A percentile compares a stretch with the other conserved stretches of the same genome.
Conservation (phyloP, 2,113 vertebrate species). For the Zosterops borbonicus region DNA sequence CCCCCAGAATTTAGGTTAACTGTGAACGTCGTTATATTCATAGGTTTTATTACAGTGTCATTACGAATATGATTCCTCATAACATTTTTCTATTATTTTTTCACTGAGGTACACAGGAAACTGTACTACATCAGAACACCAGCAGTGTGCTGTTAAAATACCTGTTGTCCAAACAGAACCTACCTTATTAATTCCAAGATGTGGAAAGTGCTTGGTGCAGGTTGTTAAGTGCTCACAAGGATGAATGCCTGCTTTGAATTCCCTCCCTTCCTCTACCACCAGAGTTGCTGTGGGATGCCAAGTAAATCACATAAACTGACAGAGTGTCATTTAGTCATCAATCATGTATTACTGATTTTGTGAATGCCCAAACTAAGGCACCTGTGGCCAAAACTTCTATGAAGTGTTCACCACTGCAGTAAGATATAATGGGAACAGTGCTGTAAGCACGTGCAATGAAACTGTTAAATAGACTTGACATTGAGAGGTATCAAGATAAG, state of each 20-base stretch:
- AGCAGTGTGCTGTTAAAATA: background rate
- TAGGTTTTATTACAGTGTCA: background rate
- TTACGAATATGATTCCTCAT: background rate
- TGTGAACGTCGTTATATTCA: background rate
- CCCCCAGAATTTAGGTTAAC: rapidly evolving
- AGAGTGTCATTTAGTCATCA: background rate
- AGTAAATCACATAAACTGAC: background rate
- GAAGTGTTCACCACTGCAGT: background rate
- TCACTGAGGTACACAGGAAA: background rate
- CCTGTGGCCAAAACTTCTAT: background rate
- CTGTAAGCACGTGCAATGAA: background rate
- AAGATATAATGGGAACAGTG: background rate
- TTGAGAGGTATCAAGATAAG: background rate
- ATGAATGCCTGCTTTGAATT: background rate
- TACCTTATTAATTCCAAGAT: background rate
- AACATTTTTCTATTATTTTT: background rate
- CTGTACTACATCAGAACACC: background rate
- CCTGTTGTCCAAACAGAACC: background rate
- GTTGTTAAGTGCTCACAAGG: background rate
- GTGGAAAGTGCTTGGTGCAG: background rate
- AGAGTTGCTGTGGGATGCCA: background rate
- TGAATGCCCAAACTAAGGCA: background rate
- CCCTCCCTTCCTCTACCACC: background rate
- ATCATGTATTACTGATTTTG: background rate
- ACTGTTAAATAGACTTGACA: background rate